Evolutionary conservation across 2,888 invertebrate species (phyloP).

Genomic region (Ferrisia virgata): DNA sequence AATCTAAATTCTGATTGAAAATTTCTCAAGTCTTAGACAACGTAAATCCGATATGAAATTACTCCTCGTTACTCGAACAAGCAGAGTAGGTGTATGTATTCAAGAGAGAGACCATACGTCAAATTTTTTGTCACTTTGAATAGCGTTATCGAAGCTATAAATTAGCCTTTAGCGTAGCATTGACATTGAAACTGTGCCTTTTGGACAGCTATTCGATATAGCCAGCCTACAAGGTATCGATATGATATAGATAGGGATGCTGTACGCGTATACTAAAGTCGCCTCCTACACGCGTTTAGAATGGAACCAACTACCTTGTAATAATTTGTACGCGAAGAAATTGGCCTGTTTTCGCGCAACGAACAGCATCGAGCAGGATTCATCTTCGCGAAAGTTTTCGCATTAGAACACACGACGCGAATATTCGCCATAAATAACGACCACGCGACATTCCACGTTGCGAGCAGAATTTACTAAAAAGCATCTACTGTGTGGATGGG

Average conservation of each 20-base stretch:
- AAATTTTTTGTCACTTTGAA: neutral
- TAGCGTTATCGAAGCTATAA: neutral
- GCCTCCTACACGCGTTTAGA: too few species aligned
- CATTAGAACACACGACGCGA: neutral
- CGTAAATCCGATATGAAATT: too few species aligned
- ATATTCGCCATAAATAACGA: slow-evolving; percentile 1
- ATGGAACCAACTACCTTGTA: too few species aligned
- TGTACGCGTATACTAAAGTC: neutral
- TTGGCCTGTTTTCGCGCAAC: neutral
- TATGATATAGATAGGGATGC: too few species aligned
- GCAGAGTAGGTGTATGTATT: too few species aligned
- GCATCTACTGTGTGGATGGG: too few species aligned
- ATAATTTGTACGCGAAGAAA: too few species aligned
- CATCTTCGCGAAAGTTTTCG: neutral
- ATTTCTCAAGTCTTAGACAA: too few species aligned
- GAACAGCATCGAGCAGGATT: neutral
- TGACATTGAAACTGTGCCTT: neutral
- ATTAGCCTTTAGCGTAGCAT: neutral
- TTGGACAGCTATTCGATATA: neutral
- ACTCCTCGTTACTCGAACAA: too few species aligned
- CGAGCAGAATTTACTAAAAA: neutral
- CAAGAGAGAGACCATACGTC: neutral
- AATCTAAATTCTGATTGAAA: too few species aligned
- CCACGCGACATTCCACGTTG: neutral
- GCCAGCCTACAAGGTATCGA: too few species aligned